Conservation (phyloP, 2,888 invertebrate species). For the Allygus modestus region DNA sequence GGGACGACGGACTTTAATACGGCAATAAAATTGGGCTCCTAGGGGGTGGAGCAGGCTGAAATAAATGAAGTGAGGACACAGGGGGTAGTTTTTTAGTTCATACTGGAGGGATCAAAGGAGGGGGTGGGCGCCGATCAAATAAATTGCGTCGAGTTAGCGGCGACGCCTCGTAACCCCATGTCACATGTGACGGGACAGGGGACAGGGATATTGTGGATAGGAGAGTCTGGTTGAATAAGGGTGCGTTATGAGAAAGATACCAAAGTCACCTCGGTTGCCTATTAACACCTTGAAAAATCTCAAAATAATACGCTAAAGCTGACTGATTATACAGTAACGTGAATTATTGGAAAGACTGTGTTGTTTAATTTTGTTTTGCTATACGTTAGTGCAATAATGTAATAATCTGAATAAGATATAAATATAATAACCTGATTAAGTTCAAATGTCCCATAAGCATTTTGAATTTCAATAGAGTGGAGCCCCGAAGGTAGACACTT, state of each 20-base stretch:
- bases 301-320: too few relatives aligned
- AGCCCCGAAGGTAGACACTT: too few relatives aligned
- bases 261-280: not conserved
- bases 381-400: too few relatives aligned
- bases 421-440: too few relatives aligned
- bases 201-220: not conserved
- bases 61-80: constrained; percentile 59
- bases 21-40: constrained; percentile 54
- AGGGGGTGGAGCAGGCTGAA: not conserved
- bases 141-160: constrained; percentile 48
- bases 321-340: too few relatives aligned
- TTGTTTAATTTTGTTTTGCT: too few relatives aligned
- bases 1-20: constrained; percentile 55
- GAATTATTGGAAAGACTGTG: too few relatives aligned
- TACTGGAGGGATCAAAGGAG: constrained; percentile 54
- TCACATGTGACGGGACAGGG: not conserved
- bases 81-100: constrained; percentile 58
- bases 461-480: too few relatives aligned
- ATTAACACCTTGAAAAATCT: too few relatives aligned
- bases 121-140: constrained; percentile 47
- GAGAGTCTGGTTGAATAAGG: too few relatives aligned
- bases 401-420: too few relatives aligned
- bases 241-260: not conserved
- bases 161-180: constrained; percentile 9
- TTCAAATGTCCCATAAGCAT: too few relatives aligned